Evolutionary conservation across 2,113 vertebrate species (phyloP).

Genomic region (Daubentonia madagascariensis): DNA sequence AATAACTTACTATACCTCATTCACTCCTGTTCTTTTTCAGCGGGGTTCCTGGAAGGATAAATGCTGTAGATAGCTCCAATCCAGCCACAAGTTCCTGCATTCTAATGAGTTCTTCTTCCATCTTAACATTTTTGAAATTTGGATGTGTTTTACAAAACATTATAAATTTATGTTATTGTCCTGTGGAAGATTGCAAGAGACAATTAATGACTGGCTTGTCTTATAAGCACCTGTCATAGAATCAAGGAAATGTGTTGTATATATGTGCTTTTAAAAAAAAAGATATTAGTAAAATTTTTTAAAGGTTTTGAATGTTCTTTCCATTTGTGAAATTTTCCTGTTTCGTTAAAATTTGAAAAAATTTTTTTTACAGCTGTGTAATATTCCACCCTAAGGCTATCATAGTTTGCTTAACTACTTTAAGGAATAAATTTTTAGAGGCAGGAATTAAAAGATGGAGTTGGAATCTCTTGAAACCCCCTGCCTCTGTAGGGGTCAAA

Average conservation of each 20-base stretch:
- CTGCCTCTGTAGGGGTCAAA: not conserved
- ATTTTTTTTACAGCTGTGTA: not conserved
- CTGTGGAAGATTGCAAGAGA: not conserved
- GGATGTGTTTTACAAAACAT: not conserved
- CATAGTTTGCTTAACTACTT: not conserved
- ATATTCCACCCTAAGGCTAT: not conserved
- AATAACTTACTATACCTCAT: not conserved
- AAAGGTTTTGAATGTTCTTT: not conserved
- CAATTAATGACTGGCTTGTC: not conserved
- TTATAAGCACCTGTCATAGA: not conserved
- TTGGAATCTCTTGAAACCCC: not conserved
- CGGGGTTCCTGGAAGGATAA: not conserved
- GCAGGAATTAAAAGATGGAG: not conserved
- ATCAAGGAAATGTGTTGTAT: not conserved
- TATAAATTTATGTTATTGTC: not conserved
- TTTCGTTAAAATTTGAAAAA: slow-evolving; percentile 26
- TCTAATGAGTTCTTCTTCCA: not conserved
- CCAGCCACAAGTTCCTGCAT: not conserved
- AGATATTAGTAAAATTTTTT: not conserved
- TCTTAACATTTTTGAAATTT: not conserved
- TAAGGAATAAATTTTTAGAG: not conserved
- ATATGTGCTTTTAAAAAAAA: not conserved
- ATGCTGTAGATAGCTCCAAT: not conserved
- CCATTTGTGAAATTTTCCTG: not conserved
- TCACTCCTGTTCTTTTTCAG: not conserved